phyloP scores from a whole-genome alignment of 1,140 invertebrate species.

The Periplaneta americana region DNA sequence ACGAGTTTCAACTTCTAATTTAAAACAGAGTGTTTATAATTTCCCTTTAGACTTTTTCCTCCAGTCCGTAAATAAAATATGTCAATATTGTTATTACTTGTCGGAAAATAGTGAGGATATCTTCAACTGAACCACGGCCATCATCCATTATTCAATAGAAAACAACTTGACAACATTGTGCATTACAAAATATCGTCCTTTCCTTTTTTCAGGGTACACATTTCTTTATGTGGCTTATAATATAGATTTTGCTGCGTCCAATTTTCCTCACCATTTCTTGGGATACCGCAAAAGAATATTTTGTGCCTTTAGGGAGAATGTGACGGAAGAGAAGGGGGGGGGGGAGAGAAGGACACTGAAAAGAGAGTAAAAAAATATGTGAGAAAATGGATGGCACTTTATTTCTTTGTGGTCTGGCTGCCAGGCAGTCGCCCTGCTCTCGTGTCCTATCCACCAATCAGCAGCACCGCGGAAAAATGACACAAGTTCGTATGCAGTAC shows the following conservation, averaged over 20 bases:
- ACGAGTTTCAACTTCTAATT: too few relatives aligned
- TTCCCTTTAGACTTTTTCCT: not conserved
- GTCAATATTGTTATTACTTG: not conserved
- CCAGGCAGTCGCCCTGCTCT: not conserved
- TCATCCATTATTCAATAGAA: not conserved
- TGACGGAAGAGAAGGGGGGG: not conserved
- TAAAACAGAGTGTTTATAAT: not conserved
- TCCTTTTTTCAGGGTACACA: not conserved
- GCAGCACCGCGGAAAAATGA: too few relatives aligned
- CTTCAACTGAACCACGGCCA: not conserved
- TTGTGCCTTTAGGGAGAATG: not conserved
- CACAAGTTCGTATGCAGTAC: too few relatives aligned
- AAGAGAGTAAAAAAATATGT: not conserved
- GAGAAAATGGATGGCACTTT: not conserved
- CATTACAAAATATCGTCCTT: not conserved
- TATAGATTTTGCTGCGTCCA: not conserved
- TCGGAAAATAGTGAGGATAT: not conserved
- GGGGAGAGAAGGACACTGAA: not conserved
- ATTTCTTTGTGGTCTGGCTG: not conserved
- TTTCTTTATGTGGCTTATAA: not conserved
- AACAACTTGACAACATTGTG: not conserved
- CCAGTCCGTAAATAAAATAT: not conserved
- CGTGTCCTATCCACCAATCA: too few relatives aligned
- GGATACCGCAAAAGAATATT: too few relatives aligned
- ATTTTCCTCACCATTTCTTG: not conserved